phyloP scores from a whole-genome alignment of 2,888 invertebrate species.

The Caenorhabditis uteleia region DNA sequence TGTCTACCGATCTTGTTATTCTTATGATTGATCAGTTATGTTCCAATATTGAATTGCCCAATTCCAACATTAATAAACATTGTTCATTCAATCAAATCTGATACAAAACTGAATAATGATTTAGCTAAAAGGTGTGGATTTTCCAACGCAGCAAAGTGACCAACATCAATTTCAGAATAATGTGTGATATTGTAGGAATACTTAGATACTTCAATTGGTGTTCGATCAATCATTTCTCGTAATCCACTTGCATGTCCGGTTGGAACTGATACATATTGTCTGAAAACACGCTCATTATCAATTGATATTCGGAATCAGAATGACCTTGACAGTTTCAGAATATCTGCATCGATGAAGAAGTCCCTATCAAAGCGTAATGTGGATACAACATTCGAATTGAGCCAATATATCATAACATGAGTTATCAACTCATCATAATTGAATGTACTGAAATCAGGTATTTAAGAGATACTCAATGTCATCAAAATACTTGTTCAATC shows the following conservation, averaged over 20 bases:
- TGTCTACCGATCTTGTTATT: no score
- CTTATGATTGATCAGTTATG: no score
- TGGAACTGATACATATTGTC: conserved; percentile 75
- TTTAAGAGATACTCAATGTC: neutral
- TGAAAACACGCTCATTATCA: conserved; percentile 5
- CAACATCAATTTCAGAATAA: conserved; percentile 76
- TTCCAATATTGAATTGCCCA: no score
- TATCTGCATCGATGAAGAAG: conserved; percentile 45
- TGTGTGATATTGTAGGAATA: conserved; percentile 79
- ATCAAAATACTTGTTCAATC: conserved; percentile 71
- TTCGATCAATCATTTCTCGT: conserved; percentile 76
- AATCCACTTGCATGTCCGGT: conserved; percentile 80
- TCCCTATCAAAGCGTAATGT: conserved; percentile 81
- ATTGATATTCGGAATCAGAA: neutral
- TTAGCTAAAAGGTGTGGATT: conserved; percentile 78
- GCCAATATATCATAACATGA: conserved; percentile 84
- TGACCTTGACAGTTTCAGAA: conserved; percentile 29
- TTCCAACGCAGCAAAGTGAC: conserved; percentile 87
- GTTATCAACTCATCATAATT: conserved; percentile 79
- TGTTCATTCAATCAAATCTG: no score
- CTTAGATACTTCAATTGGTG: conserved; percentile 75
- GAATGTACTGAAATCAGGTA: conserved; percentile 73
- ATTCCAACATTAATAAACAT: no score
- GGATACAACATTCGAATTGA: conserved; percentile 77
- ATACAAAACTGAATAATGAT: conserved; percentile 76